These are phyloP conservation scores for Sphaerodactylus townsendi DNA, from an alignment of 2,113 vertebrate genomes.

Conservation along the genomic window DNA sequence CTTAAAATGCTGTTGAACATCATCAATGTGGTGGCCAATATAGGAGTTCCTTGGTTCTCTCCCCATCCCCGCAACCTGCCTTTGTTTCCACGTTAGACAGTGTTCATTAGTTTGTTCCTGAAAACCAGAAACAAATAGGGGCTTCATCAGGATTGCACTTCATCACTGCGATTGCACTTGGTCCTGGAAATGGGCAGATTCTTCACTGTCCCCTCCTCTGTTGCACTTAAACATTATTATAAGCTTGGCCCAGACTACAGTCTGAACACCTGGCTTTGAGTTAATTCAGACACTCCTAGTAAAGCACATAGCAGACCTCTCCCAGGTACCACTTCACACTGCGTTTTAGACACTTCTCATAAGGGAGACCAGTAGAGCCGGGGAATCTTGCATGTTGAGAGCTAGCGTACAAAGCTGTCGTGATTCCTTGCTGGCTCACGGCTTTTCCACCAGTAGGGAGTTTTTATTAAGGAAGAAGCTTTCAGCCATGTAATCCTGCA, in stretches of 20 bases:
- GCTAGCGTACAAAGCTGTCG: too few species aligned
- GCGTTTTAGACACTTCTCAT: background rate
- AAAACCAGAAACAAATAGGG: background rate
- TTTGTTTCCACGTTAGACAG: background rate
- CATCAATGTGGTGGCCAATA: slow-evolving; percentile 19
- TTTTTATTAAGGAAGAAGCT: background rate
- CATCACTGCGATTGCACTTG: background rate
- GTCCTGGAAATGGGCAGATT: background rate
- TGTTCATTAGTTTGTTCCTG: background rate
- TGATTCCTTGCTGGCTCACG: too few species aligned
- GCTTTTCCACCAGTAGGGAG: background rate
- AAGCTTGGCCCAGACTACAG: too few species aligned
- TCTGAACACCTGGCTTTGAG: background rate
- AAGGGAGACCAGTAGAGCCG: too few species aligned
- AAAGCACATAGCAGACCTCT: background rate
- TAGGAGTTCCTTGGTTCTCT: background rate
- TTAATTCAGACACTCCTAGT: too few species aligned
- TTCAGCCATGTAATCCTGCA: background rate
- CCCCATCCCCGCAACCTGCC: background rate
- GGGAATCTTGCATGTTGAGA: background rate
- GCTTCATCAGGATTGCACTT: background rate
- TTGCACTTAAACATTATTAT: too few species aligned
- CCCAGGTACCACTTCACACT: background rate
- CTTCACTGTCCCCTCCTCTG: background rate
- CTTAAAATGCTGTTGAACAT: background rate